Percentiles rank a stretch among this genome's conserved stretches.
These are phyloP conservation scores for Puntigrus tetrazona DNA, from an alignment of 2,113 vertebrate genomes.

Conservation along the genomic window DNA sequence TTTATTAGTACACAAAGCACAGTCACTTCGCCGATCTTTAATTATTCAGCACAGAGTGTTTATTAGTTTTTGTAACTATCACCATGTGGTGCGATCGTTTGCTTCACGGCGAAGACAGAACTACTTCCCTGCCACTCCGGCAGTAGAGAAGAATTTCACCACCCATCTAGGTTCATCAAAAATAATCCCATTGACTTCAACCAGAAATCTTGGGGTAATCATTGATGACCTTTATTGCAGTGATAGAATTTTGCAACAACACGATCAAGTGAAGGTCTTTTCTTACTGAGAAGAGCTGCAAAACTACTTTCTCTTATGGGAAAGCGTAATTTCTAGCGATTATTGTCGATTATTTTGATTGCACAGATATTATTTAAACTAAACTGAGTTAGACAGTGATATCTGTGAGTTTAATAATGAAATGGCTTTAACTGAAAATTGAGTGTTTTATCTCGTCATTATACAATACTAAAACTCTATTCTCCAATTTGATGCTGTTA, in stretches of 20 bases:
- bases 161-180: neutral
- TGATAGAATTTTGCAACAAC: neutral
- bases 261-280: neutral
- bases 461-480: too few species aligned
- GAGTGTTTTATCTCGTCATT: too few species aligned
- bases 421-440: too few species aligned
- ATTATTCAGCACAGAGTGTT: constrained; percentile 36
- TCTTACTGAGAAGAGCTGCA: neutral
- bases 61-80: neutral
- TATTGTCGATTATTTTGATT: too few species aligned
- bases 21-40: constrained; percentile 40
- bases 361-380: too few species aligned
- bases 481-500: too few species aligned
- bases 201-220: neutral
- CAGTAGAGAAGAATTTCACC: neutral
- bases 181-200: neutral
- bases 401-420: too few species aligned
- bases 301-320: neutral
- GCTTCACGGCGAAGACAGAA: neutral
- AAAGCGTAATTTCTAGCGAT: too few species aligned
- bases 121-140: neutral
- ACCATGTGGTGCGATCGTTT: constrained; percentile 8
- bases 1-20: constrained; percentile 48
- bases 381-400: too few species aligned
- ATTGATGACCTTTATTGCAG: neutral